phyloP scores from a whole-genome alignment of 35 echinoderm and acorn worm genomes.

The Apostichopus parvimensis region DNA sequence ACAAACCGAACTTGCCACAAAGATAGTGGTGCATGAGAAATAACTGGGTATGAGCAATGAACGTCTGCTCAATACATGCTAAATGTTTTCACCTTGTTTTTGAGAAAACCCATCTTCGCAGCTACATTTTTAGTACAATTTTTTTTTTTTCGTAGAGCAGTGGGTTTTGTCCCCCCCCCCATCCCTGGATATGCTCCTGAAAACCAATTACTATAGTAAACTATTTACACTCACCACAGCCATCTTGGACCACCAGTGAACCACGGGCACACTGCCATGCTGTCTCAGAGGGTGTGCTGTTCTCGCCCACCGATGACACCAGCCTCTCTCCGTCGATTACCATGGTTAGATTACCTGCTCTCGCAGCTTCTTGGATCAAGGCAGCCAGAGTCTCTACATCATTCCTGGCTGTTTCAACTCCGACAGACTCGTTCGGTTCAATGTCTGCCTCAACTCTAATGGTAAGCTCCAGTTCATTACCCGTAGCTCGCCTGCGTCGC shows the following conservation, averaged over 20 bases:
- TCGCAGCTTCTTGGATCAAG: constrained; percentile 9
- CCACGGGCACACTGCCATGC: not conserved
- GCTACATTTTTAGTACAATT: no score
- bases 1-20: no score
- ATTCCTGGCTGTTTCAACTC: not conserved
- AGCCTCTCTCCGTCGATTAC: constrained; percentile 2
- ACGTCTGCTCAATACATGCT: no score
- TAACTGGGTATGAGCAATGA: no score
- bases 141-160: no score
- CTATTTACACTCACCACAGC: constrained; percentile 13
- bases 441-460: constrained; percentile 29
- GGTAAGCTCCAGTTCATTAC: constrained; percentile 10
- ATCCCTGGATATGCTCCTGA: not conserved
- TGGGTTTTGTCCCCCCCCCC: no score
- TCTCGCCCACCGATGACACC: not conserved
- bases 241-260: not conserved
- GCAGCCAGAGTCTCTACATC: constrained; percentile 9
- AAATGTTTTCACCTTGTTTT: no score
- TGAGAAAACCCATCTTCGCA: no score
- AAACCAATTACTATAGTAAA: not conserved
- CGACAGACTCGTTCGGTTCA: not conserved
- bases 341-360: constrained; percentile 25
- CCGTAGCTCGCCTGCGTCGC: not conserved
- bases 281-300: no score
- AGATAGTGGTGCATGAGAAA: no score